These are phyloP conservation scores for Meles meles DNA, from an alignment of 2,113 vertebrate species.

Conservation along the genomic window DNA sequence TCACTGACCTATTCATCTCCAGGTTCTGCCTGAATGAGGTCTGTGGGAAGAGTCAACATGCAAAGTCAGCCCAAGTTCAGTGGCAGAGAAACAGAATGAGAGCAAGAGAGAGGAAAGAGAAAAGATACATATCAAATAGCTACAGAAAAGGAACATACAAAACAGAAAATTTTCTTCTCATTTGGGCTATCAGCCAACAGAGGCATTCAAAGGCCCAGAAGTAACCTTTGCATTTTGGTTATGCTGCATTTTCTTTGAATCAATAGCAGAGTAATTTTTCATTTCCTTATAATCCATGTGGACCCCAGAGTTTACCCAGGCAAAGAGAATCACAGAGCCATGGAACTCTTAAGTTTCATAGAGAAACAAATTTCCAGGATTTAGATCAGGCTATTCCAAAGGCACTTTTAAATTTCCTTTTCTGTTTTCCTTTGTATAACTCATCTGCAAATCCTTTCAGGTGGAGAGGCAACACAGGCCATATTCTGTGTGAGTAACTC, in stretches of 20 bases:
- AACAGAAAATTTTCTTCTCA: not conserved
- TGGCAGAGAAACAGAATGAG: not conserved
- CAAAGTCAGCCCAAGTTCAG: not conserved
- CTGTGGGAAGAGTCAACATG: not conserved
- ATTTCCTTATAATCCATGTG: not conserved
- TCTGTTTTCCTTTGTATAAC: not conserved
- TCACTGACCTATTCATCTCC: not conserved
- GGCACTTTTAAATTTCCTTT: not conserved
- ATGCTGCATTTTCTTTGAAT: not conserved
- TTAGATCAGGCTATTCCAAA: not conserved
- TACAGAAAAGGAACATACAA: not conserved
- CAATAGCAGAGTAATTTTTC: not conserved
- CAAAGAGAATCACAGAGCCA: not conserved
- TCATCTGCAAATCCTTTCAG: not conserved
- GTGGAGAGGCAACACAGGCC: not conserved
- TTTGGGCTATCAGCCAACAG: not conserved
- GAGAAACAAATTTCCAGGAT: not conserved
- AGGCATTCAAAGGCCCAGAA: not conserved
- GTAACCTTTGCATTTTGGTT: not conserved
- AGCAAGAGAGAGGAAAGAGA: not conserved
- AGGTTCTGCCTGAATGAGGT: not conserved
- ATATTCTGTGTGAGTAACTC: not conserved
- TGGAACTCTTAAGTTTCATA: not conserved
- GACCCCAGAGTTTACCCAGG: not conserved
- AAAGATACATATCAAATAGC: not conserved